phyloP scores from a whole-genome alignment of 2,113 vertebrate species.

The Pogonocichla stellata region DNA sequence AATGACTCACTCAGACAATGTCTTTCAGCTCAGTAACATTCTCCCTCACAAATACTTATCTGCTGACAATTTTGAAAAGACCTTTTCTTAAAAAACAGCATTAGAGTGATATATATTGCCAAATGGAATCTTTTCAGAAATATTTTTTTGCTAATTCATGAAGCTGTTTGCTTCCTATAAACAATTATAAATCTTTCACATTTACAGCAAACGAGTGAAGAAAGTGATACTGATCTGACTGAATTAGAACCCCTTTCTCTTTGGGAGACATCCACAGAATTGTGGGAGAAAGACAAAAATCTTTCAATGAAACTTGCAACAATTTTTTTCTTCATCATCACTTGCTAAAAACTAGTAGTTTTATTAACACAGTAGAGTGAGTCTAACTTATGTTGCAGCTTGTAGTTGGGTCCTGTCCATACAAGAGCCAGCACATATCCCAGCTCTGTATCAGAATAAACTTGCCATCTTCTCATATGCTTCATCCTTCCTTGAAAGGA shows the following conservation, averaged over 20 bases:
- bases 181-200: background rate
- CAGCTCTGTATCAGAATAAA: background rate
- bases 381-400: background rate
- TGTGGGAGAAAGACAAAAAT: background rate
- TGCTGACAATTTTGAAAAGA: background rate
- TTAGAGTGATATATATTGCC: background rate
- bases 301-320: background rate
- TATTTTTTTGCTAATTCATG: background rate
- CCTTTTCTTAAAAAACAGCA: background rate
- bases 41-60: background rate
- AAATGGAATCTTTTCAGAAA: background rate
- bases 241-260: background rate
- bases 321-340: background rate
- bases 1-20: background rate
- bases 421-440: background rate
- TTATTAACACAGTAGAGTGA: background rate
- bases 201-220: background rate
- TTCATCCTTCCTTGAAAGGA: background rate
- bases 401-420: background rate
- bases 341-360: background rate
- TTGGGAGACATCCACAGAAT: background rate
- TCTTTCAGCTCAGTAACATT: background rate
- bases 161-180: background rate
- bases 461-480: background rate
- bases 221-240: background rate